These are phyloP conservation scores for Percopsis omiscomaycus DNA, from an alignment of 2,797 vertebrate species.

Conservation along the genomic window DNA sequence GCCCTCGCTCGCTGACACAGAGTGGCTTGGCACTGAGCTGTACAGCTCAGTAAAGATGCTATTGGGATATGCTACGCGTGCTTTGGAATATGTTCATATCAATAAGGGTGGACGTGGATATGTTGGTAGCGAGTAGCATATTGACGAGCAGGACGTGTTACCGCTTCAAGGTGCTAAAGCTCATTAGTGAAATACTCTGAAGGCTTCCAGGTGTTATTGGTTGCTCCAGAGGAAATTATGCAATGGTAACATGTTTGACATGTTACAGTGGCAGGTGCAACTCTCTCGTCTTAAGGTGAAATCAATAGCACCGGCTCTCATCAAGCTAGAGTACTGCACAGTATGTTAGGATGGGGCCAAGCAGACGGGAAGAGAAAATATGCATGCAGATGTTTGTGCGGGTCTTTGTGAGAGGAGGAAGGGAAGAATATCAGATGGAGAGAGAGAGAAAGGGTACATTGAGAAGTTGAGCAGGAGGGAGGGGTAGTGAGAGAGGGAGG, in stretches of 20 bases:
- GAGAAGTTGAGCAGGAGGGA: conserved; percentile 35
- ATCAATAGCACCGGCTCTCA: conserved; percentile 31
- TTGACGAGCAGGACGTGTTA: not conserved
- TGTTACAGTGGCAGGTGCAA: conserved; percentile 14
- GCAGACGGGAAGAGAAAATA: conserved; percentile 11
- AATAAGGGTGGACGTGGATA: not conserved
- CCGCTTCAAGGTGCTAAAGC: conserved; percentile 19
- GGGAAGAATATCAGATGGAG: conserved; percentile 33
- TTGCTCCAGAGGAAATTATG: conserved; percentile 15
- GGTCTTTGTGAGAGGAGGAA: conserved; percentile 18
- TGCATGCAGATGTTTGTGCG: conserved; percentile 12
- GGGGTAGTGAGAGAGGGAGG: conserved; percentile 26
- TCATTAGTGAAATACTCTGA: conserved; percentile 16
- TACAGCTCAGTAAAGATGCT: not conserved
- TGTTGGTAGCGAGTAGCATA: conserved; percentile 9
- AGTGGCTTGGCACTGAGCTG: not conserved
- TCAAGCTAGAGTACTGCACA: conserved; percentile 13
- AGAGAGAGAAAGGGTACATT: conserved; percentile 19
- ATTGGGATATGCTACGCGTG: conserved; percentile 4
- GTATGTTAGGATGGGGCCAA: conserved; percentile 16
- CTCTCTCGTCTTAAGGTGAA: conserved; percentile 24
- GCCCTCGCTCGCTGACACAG: conserved; percentile 14
- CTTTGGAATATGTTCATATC: conserved; percentile 1
- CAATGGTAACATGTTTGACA: conserved; percentile 10
- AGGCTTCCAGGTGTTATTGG: conserved; percentile 7